Evolutionary conservation across 2,113 vertebrate genomes (phyloP).

Genomic region (Chloroceryle aenea): DNA sequence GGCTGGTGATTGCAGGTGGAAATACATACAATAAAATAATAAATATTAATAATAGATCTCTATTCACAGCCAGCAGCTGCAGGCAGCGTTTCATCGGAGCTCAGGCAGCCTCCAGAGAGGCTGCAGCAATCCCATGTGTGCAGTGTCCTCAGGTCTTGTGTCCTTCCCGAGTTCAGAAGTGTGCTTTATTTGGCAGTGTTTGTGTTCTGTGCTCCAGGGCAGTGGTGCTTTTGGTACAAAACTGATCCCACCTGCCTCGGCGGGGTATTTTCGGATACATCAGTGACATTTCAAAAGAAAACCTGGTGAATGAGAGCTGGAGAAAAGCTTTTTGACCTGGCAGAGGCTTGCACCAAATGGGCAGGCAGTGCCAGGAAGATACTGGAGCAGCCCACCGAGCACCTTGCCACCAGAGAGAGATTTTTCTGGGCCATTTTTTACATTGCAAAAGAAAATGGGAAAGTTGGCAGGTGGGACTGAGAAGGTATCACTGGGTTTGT

Average conservation of each 20-base stretch:
- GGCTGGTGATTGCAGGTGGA: background rate
- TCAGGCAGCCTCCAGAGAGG: background rate
- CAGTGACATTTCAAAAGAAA: background rate
- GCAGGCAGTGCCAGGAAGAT: background rate
- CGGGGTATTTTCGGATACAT: background rate
- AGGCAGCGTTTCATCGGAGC: background rate
- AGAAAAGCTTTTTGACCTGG: background rate
- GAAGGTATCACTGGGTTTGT: background rate
- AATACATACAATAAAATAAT: background rate
- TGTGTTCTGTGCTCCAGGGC: background rate
- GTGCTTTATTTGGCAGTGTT: background rate
- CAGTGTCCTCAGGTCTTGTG: background rate
- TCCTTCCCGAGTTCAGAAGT: background rate
- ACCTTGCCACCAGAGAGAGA: background rate
- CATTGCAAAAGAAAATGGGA: background rate
- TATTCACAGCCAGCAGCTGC: rapidly evolving
- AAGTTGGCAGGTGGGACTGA: background rate
- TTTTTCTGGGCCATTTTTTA: background rate
- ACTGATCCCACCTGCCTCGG: background rate
- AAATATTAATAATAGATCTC: background rate
- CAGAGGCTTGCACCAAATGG: background rate
- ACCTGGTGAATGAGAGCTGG: background rate
- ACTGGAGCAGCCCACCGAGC: background rate
- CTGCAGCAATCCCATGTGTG: background rate
- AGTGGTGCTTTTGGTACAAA: background rate